Evolutionary conservation across 2,113 vertebrate species (phyloP), one percentile per base, ranked within the genome.

Genomic region (Toxotes chatareus): DNA sequence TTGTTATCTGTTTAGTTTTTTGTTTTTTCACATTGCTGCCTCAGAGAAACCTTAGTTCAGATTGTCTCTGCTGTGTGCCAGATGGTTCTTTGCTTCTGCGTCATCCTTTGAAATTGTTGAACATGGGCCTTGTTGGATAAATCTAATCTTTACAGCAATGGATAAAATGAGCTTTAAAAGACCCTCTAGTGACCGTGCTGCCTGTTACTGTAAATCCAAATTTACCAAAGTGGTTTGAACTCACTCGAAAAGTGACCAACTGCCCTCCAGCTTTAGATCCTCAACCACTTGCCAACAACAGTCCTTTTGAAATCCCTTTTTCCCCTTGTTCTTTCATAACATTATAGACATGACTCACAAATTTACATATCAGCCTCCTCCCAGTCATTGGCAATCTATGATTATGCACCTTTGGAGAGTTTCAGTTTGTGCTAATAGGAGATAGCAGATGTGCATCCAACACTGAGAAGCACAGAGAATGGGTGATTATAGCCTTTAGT

Each of bases 1-100:
- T 70, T 51, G 34, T 88, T 82, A 74, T 80, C 80, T 40, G 12
- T 68, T n/a, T 46, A 36, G 72, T 69, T 66, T 64, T 66, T 34
- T 40, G 7, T 40, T 40, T 40, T 40, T 57, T 27, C 17, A 42
- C 46, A 76, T 80, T 14, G 36, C 55, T 74, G 51, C 40, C 16
- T 77, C 32, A 67, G 66, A 64, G 74, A 76, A 85, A 65, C 44
- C 16, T 59, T 7, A 23, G 75, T 46, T 80, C 64, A 46, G 60
- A 81, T 70, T 23, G n/a, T 73, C 55, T 84, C 68, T 16, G 27
- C 40, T 23, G 11, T 36, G 67, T 67, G 34, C 55, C 68, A 78
- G 72, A 81, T 77, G 59, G 23, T 73, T 78, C 34, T 64, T 64
- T 79, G 12, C 56, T 49, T 65, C 55, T 62, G 34, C 11, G 5